Evolutionary conservation across 2,888 invertebrate genomes (phyloP), one percentile per base, ranked within the genome.

Genomic region (Orthonychiurus folsomi): DNA sequence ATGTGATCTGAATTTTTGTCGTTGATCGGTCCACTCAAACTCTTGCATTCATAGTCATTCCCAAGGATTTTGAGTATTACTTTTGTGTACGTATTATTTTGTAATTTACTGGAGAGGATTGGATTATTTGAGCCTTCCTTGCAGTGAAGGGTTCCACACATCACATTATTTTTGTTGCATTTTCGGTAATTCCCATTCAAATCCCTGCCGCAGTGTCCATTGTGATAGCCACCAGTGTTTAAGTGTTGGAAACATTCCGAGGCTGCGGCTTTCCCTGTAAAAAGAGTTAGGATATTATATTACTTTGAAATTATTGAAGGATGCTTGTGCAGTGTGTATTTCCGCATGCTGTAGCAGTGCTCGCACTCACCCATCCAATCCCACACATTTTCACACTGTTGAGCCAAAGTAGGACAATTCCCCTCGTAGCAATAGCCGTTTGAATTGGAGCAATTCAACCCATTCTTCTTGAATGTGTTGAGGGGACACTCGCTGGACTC

Each of bases 111-210:
- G 47, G 84, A 81, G 67, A 88, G 84, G 37, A 87, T 83, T 1
- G 95, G 95, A 74, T 87, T 85, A 57, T 86, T 82, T 77, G 85
- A 86, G 15, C 96, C 97, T 63, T 85, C 84, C 77, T 91, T 89
- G 77, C 97, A 97, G 76, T 97, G 97, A 67, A 97, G 81, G 1
- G 95, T 88, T 18, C 97, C 97, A 77, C 97, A 97, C 72, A 85
- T 84, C 27, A 93, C 88, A 78, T 97, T 92, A 75, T 87, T 86
- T 74, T 83, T 80, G 64, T 89, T 86, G 78, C 95, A 95, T 78
- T 93, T 94, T 74, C 91, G 81, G 76, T 85, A 91, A 74, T 85
- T 85, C 56, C 87, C 87, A 63, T 79, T 79, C 65, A 80, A 81
- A 67, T 78, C 76, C 69, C 86, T 86, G 53, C 97, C 97, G 77